A percentile compares a stretch with the other conserved stretches of the same genome.
Conservation (phyloP, 2,888 invertebrate genomes). For the Hydriomena furcata region DNA sequence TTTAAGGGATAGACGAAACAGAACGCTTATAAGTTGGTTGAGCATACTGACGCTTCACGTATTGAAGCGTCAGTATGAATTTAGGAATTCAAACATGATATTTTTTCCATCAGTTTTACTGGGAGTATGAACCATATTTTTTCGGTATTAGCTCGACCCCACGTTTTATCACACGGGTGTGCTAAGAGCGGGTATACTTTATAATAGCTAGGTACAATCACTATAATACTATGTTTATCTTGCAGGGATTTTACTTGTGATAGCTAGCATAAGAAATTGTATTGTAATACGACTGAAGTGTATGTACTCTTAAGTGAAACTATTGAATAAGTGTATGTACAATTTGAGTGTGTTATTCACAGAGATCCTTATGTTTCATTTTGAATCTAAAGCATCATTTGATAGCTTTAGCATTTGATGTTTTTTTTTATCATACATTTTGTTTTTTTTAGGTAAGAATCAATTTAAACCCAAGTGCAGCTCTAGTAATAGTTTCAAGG, state of each 20-base stretch:
- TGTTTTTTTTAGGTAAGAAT: no score
- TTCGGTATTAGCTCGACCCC: conserved; percentile 14
- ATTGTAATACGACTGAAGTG: background rate
- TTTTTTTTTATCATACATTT: no score
- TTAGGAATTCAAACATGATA: no score
- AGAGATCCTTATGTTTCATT: no score
- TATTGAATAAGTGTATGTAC: conserved; percentile 9
- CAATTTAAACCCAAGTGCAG: no score
- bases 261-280: background rate
- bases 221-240: conserved; percentile 1
- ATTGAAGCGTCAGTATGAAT: no score
- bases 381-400: no score
- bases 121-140: no score
- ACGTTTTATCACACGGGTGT: background rate
- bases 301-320: background rate
- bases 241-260: conserved; percentile 8
- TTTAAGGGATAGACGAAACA: no score
- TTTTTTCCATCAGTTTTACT: background rate
- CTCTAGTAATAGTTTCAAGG: background rate
- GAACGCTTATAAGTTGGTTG: no score
- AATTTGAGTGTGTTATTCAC: background rate
- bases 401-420: no score
- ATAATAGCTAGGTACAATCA: background rate
- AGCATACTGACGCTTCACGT: no score
- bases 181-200: conserved; percentile 2